These are phyloP conservation scores for Gymnoscopelus microlampas DNA, from an alignment of 2,797 vertebrate genomes.

Conservation along the genomic window DNA sequence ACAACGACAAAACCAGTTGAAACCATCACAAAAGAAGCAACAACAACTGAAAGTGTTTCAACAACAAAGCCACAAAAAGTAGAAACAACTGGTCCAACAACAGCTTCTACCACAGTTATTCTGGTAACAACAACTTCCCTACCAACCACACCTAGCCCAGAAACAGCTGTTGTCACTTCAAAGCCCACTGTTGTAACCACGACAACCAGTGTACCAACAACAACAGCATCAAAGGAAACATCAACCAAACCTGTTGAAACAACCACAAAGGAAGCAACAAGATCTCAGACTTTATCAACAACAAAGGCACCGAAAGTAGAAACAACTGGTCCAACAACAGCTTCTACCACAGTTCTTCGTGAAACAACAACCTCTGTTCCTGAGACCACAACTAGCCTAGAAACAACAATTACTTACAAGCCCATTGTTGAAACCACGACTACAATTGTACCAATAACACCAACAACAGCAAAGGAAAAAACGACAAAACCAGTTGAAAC, in stretches of 20 bases:
- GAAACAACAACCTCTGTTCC: no score
- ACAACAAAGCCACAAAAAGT: not conserved
- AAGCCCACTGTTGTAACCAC: no score
- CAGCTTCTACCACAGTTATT: not conserved
- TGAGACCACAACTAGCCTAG: no score
- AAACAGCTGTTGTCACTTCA: no score
- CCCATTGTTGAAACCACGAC: no score
- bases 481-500: no score
- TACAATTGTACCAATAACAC: no score
- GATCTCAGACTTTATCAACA: slow-evolving; percentile 1
- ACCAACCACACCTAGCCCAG: not conserved
- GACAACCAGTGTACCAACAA: not conserved
- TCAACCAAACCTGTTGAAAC: not conserved
- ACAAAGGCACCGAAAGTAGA: no score
- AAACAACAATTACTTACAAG: no score
- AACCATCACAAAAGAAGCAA: not conserved
- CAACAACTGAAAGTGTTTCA: slow-evolving; percentile 1
- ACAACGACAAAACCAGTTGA: not conserved
- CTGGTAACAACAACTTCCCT: not conserved
- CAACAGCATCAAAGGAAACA: not conserved
- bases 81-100: no score
- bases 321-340: not conserved
- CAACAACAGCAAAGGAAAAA: no score
- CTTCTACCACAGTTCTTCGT: not conserved
- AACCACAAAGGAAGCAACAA: not conserved